These are phyloP conservation scores for Scalopus aquaticus DNA, from an alignment of 2,113 vertebrate genomes.

Conservation along the genomic window DNA sequence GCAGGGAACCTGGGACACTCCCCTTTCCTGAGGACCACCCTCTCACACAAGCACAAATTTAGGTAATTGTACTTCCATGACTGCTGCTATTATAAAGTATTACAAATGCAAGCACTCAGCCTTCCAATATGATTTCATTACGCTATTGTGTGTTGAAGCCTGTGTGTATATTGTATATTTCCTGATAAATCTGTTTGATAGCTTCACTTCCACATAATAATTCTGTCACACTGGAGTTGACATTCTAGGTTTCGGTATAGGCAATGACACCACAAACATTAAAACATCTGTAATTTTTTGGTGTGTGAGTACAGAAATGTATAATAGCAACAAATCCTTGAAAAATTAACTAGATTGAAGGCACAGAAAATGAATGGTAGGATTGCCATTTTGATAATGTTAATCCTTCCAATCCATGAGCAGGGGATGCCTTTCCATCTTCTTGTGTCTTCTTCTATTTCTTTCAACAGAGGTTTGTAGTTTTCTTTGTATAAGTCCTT, in stretches of 20 bases:
- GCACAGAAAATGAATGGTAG: neutral
- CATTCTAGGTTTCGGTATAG: neutral
- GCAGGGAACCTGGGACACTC: too few relatives aligned
- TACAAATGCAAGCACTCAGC: neutral
- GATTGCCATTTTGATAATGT: too few relatives aligned
- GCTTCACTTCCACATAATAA: neutral
- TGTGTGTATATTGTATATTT: neutral
- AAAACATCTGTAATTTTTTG: neutral
- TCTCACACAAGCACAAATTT: neutral
- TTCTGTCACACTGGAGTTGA: neutral
- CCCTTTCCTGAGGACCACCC: too few relatives aligned
- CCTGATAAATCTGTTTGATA: neutral
- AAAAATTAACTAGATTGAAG: neutral
- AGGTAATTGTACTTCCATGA: neutral
- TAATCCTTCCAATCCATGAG: too few relatives aligned
- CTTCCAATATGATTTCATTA: neutral
- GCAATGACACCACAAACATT: neutral
- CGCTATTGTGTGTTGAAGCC: neutral
- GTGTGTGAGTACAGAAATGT: neutral
- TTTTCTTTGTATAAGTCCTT: too few relatives aligned
- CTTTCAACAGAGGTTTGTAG: too few relatives aligned
- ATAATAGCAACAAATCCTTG: neutral
- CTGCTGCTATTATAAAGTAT: neutral
- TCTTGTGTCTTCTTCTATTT: too few relatives aligned
- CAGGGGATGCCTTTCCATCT: too few relatives aligned